A percentile compares a stretch with the other conserved stretches of the same genome.
phyloP scores from a whole-genome alignment of 2,888 invertebrate species.

The Ptilodon capucinus region DNA sequence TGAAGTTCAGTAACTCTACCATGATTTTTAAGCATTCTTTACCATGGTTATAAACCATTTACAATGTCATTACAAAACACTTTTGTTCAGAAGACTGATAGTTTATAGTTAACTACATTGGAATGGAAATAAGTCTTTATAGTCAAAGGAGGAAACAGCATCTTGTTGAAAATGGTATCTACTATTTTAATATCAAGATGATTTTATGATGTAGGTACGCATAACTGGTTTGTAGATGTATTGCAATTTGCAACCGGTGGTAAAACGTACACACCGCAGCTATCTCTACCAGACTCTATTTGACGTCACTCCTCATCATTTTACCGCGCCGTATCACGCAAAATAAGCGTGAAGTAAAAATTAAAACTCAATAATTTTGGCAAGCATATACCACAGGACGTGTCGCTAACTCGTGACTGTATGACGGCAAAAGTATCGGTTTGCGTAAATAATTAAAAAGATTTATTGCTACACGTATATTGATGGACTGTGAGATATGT shows the following conservation, averaged over 20 bases:
- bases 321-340: not conserved
- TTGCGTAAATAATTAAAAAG: slow-evolving; percentile 1
- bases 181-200: too few species aligned
- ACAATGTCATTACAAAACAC: too few species aligned
- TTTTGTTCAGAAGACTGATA: too few species aligned
- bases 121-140: too few species aligned
- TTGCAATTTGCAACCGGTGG: too few species aligned
- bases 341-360: not conserved
- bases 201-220: too few species aligned
- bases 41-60: too few species aligned
- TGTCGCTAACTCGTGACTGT: slow-evolving; percentile 16
- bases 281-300: not conserved
- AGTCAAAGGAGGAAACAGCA: too few species aligned
- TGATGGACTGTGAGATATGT: slow-evolving; percentile 1
- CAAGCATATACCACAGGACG: slow-evolving; percentile 1
- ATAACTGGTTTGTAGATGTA: not conserved
- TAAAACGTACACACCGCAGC: not conserved
- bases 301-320: not conserved
- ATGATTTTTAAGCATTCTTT: too few species aligned
- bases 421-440: slow-evolving; percentile 6
- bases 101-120: too few species aligned
- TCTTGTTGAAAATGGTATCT: too few species aligned
- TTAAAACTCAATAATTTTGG: slow-evolving; percentile 3
- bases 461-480: not conserved
- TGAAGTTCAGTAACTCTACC: too few species aligned